Conservation (phyloP, 2,113 vertebrate species). For the Lontra canadensis region DNA sequence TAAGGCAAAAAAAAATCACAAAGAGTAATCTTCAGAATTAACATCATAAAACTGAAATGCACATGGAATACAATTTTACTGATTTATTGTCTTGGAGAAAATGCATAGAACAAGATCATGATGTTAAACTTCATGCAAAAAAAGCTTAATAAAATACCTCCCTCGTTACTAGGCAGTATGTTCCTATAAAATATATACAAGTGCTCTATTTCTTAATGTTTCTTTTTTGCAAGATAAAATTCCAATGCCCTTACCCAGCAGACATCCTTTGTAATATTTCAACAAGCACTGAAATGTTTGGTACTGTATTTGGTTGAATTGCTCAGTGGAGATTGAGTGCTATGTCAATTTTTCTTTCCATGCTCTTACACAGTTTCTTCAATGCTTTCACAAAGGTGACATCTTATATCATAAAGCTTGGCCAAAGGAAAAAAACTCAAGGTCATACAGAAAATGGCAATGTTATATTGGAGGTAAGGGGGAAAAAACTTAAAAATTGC, state of each 20-base stretch:
- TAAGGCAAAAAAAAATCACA: background rate
- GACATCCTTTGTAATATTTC: background rate
- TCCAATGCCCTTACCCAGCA: background rate
- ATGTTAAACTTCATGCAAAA: constrained; percentile 5
- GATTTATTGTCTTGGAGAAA: background rate
- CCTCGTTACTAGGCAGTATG: background rate
- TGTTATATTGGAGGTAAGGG: background rate
- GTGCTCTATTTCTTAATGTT: background rate
- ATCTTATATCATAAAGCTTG: background rate
- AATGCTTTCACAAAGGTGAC: background rate
- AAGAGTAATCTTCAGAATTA: background rate
- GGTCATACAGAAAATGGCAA: constrained; percentile 25
- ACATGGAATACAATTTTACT: background rate
- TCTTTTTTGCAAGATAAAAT: constrained; percentile 30
- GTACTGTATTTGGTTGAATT: background rate
- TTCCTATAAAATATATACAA: background rate
- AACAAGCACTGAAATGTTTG: background rate
- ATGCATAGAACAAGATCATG: background rate
- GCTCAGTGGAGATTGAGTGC: background rate
- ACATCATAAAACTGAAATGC: background rate
- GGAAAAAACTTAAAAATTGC: background rate
- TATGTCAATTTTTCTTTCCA: background rate
- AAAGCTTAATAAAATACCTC: background rate
- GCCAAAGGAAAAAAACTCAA: constrained; percentile 14
- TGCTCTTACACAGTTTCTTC: background rate